Evolutionary conservation across 2,113 vertebrate species (phyloP).

Genomic region (Ailurus styani): DNA sequence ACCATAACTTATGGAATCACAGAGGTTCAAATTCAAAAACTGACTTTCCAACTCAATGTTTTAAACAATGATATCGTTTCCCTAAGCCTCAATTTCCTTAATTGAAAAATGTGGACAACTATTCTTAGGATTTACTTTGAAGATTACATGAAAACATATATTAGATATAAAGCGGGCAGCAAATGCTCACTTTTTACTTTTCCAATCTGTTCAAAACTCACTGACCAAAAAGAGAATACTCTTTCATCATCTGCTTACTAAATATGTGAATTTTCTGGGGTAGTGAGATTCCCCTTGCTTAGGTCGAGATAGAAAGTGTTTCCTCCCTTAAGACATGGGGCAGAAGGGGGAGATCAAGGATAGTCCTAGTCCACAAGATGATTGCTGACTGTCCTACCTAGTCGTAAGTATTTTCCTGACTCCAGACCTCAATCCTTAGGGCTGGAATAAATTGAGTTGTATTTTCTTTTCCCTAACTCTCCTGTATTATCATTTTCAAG

Average conservation of each 20-base stretch:
- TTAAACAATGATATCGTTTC: background rate
- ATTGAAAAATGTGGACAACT: background rate
- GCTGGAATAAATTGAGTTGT: background rate
- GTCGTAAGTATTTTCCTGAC: background rate
- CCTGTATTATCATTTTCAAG: background rate
- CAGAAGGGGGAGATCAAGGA: background rate
- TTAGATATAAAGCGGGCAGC: background rate
- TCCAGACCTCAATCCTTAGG: background rate
- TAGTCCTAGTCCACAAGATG: background rate
- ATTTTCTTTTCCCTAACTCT: background rate
- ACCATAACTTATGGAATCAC: background rate
- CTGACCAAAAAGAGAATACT: background rate
- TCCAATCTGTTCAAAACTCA: background rate
- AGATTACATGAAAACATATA: background rate
- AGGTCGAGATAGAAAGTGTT: background rate
- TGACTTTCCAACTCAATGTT: background rate
- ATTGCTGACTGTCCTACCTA: background rate
- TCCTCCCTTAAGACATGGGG: accelerated
- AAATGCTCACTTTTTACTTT: background rate
- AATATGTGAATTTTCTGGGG: background rate
- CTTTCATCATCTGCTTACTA: background rate
- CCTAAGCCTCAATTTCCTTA: background rate
- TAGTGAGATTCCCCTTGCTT: background rate
- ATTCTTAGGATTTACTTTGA: background rate
- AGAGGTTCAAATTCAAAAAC: background rate